These are phyloP conservation scores for Callinectes sapidus DNA, from an alignment of 2,888 invertebrate species.

Conservation along the genomic window DNA sequence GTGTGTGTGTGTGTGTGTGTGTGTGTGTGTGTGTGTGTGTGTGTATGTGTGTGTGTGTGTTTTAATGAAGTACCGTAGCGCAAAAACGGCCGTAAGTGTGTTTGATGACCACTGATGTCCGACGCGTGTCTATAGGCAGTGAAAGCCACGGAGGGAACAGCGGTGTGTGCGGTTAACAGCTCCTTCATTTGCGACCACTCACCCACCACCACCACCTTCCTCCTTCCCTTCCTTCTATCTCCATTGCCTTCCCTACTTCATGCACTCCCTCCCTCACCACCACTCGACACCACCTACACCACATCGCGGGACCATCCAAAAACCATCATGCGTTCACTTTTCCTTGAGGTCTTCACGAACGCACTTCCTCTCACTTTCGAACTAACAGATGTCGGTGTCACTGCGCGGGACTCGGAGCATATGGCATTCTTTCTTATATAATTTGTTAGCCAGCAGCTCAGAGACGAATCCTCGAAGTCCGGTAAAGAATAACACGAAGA, in stretches of 20 bases:
- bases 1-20: conserved; percentile 33
- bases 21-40: conserved; percentile 40
- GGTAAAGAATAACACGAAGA: neutral
- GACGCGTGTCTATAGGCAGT: conserved; percentile 12
- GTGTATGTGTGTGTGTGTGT: conserved; percentile 43
- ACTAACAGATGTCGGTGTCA: neutral
- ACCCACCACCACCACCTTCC: neutral
- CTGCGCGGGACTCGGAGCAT: neutral
- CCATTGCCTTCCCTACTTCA: neutral
- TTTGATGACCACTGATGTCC: neutral
- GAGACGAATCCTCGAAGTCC: neutral
- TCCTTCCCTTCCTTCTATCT: neutral
- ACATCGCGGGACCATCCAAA: neutral
- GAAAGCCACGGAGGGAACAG: neutral
- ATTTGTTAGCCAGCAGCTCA: neutral
- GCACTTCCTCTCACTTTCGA: conserved; percentile 3
- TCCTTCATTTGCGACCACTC: neutral
- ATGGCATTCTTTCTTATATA: neutral
- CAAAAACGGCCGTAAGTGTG: neutral
- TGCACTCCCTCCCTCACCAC: conserved; percentile 5
- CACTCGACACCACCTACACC: neutral
- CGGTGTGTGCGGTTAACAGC: neutral
- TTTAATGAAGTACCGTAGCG: neutral
- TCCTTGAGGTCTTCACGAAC: neutral
- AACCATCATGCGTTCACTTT: conserved; percentile 1